These are phyloP conservation scores for Andrena bucephala DNA, from an alignment of 2,888 invertebrate species.

Conservation along the genomic window DNA sequence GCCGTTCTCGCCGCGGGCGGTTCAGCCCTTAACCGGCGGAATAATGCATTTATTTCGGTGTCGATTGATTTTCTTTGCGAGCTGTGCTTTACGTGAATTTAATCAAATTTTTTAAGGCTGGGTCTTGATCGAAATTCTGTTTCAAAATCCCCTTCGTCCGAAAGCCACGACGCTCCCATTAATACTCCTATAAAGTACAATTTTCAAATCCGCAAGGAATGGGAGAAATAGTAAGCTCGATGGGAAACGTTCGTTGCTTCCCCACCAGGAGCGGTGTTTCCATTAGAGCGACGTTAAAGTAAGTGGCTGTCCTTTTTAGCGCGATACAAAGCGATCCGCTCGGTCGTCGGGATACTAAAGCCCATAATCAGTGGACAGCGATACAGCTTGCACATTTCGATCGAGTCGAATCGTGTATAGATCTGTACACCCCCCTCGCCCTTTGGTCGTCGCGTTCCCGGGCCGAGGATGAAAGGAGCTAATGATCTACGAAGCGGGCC, in stretches of 20 bases:
- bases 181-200: neutral
- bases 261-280: neutral
- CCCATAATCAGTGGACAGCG: constrained; percentile 28
- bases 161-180: neutral
- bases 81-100: neutral
- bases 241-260: neutral
- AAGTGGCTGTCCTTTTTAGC: constrained; percentile 30
- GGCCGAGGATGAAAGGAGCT: constrained; percentile 67
- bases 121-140: too few species aligned
- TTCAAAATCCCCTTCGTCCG: neutral
- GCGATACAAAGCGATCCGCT: constrained; percentile 22
- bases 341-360: constrained; percentile 13
- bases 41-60: constrained; percentile 4
- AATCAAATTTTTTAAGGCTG: too few species aligned
- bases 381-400: constrained; percentile 50
- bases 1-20: neutral
- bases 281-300: neutral
- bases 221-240: neutral
- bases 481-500: constrained; percentile 69
- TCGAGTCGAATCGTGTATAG: constrained; percentile 40
- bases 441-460: constrained; percentile 32
- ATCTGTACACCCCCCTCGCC: constrained; percentile 21
- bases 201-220: neutral
- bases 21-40: neutral
- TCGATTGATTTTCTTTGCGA: constrained; percentile 5